Conservation (phyloP, 2,113 vertebrate species). For the Lethenteron camtschaticum region DNA sequence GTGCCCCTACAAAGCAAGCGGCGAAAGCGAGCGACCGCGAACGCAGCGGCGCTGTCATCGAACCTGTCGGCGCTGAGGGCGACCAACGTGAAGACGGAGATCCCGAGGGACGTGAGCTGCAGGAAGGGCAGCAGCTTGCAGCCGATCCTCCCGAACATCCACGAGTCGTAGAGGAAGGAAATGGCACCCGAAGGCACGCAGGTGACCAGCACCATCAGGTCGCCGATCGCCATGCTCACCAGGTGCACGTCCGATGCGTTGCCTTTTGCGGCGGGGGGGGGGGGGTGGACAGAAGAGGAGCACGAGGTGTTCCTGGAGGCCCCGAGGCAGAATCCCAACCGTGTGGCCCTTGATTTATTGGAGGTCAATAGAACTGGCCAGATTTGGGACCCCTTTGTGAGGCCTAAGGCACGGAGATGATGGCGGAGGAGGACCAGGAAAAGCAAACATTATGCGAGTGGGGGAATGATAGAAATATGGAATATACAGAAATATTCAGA, state of each 20-base stretch:
- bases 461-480: too few species aligned
- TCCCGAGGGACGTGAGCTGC: slow-evolving; percentile 82
- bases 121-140: slow-evolving; percentile 77
- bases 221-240: slow-evolving; percentile 57
- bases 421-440: too few species aligned
- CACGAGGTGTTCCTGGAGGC: slow-evolving; percentile 18
- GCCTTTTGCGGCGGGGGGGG: slow-evolving; percentile 50
- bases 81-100: slow-evolving; percentile 81
- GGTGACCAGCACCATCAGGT: slow-evolving; percentile 65
- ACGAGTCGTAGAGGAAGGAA: slow-evolving; percentile 67
- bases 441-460: too few species aligned
- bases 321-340: slow-evolving; percentile 38
- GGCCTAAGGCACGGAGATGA: too few species aligned
- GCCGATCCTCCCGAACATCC: slow-evolving; percentile 63
- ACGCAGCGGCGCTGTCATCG: neutral
- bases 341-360: too few species aligned
- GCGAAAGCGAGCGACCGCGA: too few species aligned
- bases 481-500: too few species aligned
- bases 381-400: too few species aligned
- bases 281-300: slow-evolving; percentile 31
- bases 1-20: too few species aligned
- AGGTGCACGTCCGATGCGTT: slow-evolving; percentile 86
- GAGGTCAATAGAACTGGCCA: too few species aligned
- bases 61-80: slow-evolving; percentile 88
- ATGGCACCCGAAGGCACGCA: slow-evolving; percentile 75